Base-by-base conservation (phyloP, 2,113 vertebrate species). In the Xenopus tropicalis region DNA sequence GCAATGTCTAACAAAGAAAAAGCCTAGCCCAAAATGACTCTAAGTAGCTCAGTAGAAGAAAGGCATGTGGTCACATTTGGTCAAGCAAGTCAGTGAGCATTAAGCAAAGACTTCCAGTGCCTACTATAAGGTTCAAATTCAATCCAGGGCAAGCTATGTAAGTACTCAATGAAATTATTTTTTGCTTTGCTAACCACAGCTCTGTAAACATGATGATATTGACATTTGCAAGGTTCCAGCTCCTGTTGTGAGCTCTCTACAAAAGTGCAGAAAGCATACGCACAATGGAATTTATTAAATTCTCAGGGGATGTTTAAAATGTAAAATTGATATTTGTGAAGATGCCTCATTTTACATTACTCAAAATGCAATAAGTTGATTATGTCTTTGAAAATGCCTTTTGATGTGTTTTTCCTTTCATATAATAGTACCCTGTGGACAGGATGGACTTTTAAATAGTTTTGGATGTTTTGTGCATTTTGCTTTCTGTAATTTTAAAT, bases 231-330 rank as follows among this genome's bases (percentile, higher is more conserved):
- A 14, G 52, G 51, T 64, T 48, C 44, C 52, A 17, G 25, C 71
- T 65, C 71, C 62, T 66, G 71, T 72, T 64, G 71, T 51, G 56
- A 44, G 37, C 29, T n/a, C 51, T 43, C 14, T 23, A 59, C 57
- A 59, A 59, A 37, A 23, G 20, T 13, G 17, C 20, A 72, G 64
- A 72, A 72, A 57, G 71, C 71, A 72, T 57, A 72, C 25, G 64
- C 29, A 66, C 62, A 72, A 72, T 56, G 22, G 48, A 63, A 72
- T 72, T 66, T 66, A 72, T 48, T 19, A 57, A 23, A 63, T 42
- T 16, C 70, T 64, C 61, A 2, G 46, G 71, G 22, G 71, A 66
- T 52, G 14, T 37, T 56, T 29, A 48, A 44, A 51, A 65, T 64
- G n/a, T 65, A 72, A 72, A 72, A 20, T n/a, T 21, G n/a, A 19